A percentile compares a stretch with the other conserved stretches of the same genome.
phyloP scores from a whole-genome alignment of 2,888 invertebrate genomes.

The Microctonus brassicae region DNA sequence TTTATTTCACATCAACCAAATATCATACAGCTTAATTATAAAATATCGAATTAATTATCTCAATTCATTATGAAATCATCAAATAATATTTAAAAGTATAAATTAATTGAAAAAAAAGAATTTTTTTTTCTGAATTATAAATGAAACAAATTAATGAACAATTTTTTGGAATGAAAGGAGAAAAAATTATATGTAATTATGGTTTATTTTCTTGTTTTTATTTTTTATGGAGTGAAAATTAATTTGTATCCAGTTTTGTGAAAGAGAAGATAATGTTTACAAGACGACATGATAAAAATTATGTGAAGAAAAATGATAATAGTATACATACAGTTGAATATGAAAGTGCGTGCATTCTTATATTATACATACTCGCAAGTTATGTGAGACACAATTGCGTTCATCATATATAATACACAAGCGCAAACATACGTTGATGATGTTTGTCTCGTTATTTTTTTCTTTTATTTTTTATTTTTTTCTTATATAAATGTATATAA shows the following conservation, averaged over 20 bases:
- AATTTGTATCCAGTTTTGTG: not conserved
- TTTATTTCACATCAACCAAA: not conserved
- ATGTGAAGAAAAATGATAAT: conserved; percentile 2
- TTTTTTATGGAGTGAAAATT: not conserved
- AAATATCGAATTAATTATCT: not conserved
- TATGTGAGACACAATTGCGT: not conserved
- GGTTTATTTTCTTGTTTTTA: no score
- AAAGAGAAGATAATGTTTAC: not conserved
- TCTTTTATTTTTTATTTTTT: not conserved
- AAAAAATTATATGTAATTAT: no score
- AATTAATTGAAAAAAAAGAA: not conserved
- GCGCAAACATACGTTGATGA: conserved; percentile 9
- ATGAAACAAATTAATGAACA: no score
- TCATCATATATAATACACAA: not conserved
- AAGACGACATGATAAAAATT: not conserved
- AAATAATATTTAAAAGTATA: not conserved
- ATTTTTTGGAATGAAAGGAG: not conserved
- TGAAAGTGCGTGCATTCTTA: conserved; percentile 8
- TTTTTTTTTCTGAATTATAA: not conserved
- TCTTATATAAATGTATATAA: no score
- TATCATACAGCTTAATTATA: not conserved
- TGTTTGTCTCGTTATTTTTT: not conserved
- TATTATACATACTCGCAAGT: not conserved
- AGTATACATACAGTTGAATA: not conserved
- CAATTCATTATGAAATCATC: not conserved